Conservation (phyloP, 2,888 invertebrate genomes). For the Hoplodrina blanda region DNA sequence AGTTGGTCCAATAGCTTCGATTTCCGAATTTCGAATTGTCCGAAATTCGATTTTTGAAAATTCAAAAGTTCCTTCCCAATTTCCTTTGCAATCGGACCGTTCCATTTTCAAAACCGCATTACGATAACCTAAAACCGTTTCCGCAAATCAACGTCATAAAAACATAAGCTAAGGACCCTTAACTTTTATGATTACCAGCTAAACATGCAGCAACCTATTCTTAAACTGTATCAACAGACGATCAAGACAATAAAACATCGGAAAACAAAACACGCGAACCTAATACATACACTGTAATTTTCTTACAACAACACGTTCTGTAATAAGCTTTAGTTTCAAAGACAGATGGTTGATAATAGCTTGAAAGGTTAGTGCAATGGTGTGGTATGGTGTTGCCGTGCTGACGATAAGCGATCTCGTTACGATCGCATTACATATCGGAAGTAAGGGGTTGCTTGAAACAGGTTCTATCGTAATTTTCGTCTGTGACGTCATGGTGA, state of each 20-base stretch:
- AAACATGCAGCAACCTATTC: slow-evolving; percentile 48
- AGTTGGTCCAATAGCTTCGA: no score
- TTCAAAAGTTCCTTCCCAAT: background rate
- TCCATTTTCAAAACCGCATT: slow-evolving; percentile 18
- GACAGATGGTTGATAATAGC: slow-evolving; percentile 35
- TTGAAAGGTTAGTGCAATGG: slow-evolving; percentile 20
- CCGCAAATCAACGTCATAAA: slow-evolving; percentile 27
- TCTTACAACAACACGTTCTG: slow-evolving; percentile 19
- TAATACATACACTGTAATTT: slow-evolving; percentile 53
- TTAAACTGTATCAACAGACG: slow-evolving; percentile 50
- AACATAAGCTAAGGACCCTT: slow-evolving; percentile 19
- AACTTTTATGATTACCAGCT: slow-evolving; percentile 51
- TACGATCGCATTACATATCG: slow-evolving; percentile 63
- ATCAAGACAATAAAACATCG: slow-evolving; percentile 59
- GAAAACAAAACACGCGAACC: slow-evolving; percentile 60
- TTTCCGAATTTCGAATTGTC: no score
- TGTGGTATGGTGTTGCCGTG: slow-evolving; percentile 47
- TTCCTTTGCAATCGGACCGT: background rate
- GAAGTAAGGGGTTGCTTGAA: slow-evolving; percentile 56
- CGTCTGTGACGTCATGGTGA: slow-evolving; percentile 44
- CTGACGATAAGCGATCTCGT: slow-evolving; percentile 58
- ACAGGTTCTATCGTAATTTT: slow-evolving; percentile 35
- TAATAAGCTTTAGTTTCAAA: slow-evolving; percentile 5
- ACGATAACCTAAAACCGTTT: slow-evolving; percentile 11
- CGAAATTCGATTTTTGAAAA: background rate